A percentile compares a stretch with the other conserved stretches of the same genome.
Conservation (phyloP, 1,140 invertebrate genomes). For the Pogonomyrmex barbatus region DNA sequence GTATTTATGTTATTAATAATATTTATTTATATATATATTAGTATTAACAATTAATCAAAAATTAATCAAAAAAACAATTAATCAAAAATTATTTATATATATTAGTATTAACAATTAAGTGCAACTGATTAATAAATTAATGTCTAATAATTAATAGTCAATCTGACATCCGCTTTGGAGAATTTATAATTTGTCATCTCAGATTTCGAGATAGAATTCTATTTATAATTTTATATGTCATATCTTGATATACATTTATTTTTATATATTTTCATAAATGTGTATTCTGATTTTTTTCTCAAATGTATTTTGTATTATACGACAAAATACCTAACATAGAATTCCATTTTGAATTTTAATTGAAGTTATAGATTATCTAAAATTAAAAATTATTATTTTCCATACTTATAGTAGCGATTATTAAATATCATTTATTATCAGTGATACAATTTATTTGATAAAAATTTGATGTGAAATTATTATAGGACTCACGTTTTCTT, state of each 20-base stretch:
- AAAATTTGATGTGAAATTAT: conserved; percentile 2
- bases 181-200: conserved; percentile 61
- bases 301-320: neutral
- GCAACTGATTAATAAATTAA: no score
- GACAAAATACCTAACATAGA: neutral
- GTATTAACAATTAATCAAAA: no score
- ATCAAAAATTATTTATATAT: no score
- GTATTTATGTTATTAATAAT: no score
- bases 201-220: neutral
- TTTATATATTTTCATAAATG: neutral
- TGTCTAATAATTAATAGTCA: no score
- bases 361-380: neutral
- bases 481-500: neutral
- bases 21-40: no score
- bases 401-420: neutral
- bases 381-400: conserved; percentile 22
- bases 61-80: no score
- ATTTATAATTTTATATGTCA: neutral
- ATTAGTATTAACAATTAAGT: no score
- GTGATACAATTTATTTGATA: neutral
- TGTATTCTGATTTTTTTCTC: neutral
- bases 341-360: neutral
- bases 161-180: neutral
- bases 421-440: neutral
- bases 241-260: neutral